Conservation (phyloP, 2,888 invertebrate species). For the Eledone cirrhosa region DNA sequence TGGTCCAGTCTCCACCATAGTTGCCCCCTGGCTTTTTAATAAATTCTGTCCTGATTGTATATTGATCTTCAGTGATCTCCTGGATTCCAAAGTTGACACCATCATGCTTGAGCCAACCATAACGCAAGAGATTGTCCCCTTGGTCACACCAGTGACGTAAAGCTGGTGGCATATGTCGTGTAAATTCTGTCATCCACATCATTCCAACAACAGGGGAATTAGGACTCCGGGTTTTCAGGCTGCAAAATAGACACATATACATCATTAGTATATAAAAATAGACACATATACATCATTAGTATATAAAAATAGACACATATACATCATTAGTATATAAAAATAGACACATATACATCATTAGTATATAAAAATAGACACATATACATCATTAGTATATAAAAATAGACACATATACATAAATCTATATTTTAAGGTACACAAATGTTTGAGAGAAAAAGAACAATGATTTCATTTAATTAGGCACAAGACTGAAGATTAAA, state of each 20-base stretch:
- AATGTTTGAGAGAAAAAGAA: too few species aligned
- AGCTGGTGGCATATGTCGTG: constrained; percentile 75
- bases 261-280: neutral
- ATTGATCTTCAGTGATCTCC: constrained; percentile 82
- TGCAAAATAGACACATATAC: constrained; percentile 51
- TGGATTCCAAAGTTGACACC: constrained; percentile 91
- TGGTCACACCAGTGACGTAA: constrained; percentile 77
- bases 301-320: neutral
- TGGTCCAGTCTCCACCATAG: constrained; percentile 94
- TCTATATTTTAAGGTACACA: too few species aligned
- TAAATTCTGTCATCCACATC: constrained; percentile 91
- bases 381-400: too few species aligned
- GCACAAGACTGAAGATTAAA: too few species aligned
- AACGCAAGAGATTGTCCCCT: constrained; percentile 69
- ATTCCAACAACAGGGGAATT: constrained; percentile 89
- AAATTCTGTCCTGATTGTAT: constrained; percentile 83
- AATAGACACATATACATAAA: too few species aligned
- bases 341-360: too few species aligned
- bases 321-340: constrained; percentile 40
- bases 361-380: constrained; percentile 40
- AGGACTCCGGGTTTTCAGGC: constrained; percentile 86
- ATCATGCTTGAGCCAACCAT: constrained; percentile 94
- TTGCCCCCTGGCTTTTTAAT: constrained; percentile 83
- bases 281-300: neutral
- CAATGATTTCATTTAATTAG: too few species aligned